Evolutionary conservation across 2,888 invertebrate genomes (phyloP).

Genomic region (Drosophila algonquin): DNA sequence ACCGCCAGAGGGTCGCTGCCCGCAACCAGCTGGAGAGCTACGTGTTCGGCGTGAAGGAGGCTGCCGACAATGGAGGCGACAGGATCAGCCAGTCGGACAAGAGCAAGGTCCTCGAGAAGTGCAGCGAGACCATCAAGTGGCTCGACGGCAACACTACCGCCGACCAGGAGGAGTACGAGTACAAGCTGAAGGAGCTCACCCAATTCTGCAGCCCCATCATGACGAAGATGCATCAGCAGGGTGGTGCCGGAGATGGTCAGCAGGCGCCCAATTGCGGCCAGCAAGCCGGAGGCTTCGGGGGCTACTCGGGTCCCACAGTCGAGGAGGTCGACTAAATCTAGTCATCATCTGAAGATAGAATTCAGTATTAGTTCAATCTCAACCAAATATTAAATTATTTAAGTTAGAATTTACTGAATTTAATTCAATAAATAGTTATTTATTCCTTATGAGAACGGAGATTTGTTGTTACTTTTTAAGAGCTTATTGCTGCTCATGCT

Average conservation of each 20-base stretch:
- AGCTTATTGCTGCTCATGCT: not conserved
- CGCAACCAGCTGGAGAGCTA: constrained; percentile 90
- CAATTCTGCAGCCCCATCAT: constrained; percentile 83
- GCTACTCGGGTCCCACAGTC: constrained; percentile 35
- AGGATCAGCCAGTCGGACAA: constrained; percentile 77
- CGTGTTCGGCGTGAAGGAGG: constrained; percentile 88
- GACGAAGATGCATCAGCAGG: constrained; percentile 84
- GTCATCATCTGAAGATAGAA: not conserved
- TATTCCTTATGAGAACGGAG: not conserved
- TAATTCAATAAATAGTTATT: not conserved
- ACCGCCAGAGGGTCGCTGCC: constrained; percentile 87
- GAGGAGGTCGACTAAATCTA: constrained; percentile 46
- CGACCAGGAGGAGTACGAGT: constrained; percentile 90
- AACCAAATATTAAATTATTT: not conserved
- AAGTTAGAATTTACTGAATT: not conserved
- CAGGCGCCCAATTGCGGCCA: constrained; percentile 72
- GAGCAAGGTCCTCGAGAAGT: constrained; percentile 83
- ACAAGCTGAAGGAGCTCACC: constrained; percentile 79
- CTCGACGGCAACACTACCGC: constrained; percentile 91
- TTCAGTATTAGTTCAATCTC: not conserved
- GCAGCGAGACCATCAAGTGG: constrained; percentile 88
- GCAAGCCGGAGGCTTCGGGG: constrained; percentile 32
- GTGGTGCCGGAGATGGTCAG: constrained; percentile 83
- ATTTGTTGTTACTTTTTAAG: not conserved
- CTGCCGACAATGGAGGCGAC: constrained; percentile 87